A percentile compares a stretch with the other conserved stretches of the same genome.
Conservation (phyloP, 2,797 vertebrate species). For the Rhinichthys osculus region DNA sequence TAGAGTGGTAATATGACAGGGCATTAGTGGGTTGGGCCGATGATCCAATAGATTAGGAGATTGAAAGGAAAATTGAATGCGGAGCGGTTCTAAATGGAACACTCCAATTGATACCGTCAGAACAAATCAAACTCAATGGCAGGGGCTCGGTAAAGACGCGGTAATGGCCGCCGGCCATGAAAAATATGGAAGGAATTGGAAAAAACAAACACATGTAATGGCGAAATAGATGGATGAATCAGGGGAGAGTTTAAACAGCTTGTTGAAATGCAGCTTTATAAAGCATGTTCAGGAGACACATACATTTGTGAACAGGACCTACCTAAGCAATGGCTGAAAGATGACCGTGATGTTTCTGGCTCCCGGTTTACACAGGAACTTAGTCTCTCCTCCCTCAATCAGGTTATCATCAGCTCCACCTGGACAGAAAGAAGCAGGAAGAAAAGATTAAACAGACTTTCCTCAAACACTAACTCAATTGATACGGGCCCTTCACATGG, state of each 20-base stretch:
- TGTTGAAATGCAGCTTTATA: constrained; percentile 33
- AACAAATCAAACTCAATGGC: constrained; percentile 53
- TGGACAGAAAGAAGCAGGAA: constrained; percentile 67
- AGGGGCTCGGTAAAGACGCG: constrained; percentile 1
- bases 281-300: constrained; percentile 3
- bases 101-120: constrained; percentile 42
- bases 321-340: constrained; percentile 97
- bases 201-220: neutral
- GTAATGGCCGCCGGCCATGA: constrained; percentile 20
- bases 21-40: constrained; percentile 54
- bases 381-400: constrained; percentile 96
- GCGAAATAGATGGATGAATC: neutral
- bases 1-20: constrained; percentile 53
- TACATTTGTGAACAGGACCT: constrained; percentile 49
- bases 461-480: neutral
- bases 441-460: neutral
- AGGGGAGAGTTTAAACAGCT: neutral
- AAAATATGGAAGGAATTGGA: constrained; percentile 40
- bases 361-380: constrained; percentile 97
- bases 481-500: neutral
- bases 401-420: constrained; percentile 96
- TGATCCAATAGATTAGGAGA: constrained; percentile 55
- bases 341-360: constrained; percentile 97
- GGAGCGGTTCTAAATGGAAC: constrained; percentile 36
- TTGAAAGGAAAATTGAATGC: constrained; percentile 53